Evolutionary conservation across 2,113 vertebrate species (phyloP).

Genomic region (Hippocampus guttulatus): DNA sequence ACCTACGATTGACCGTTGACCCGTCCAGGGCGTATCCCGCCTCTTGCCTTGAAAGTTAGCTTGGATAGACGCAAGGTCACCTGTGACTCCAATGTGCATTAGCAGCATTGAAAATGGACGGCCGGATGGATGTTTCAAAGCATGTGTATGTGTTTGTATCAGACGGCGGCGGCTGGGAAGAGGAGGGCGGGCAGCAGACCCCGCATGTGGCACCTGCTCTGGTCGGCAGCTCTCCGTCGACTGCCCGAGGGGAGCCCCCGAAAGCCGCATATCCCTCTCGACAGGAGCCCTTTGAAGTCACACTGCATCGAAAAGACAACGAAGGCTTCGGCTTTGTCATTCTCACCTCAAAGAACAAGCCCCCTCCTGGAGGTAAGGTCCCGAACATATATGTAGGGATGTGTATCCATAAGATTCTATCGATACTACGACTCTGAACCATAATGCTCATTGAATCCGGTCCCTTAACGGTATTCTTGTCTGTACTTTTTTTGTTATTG

Average conservation of each 20-base stretch:
- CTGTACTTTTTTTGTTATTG: too few species aligned
- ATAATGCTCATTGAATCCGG: too few species aligned
- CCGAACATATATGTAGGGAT: too few species aligned
- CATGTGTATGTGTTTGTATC: background rate
- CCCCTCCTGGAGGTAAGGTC: constrained; percentile 87
- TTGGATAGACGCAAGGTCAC: too few species aligned
- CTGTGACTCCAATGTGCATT: too few species aligned
- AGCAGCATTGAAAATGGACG: background rate
- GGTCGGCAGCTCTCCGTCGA: constrained; percentile 77
- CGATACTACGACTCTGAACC: too few species aligned
- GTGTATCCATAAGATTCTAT: too few species aligned
- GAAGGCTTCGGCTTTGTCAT: constrained; percentile 98
- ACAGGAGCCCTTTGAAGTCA: constrained; percentile 81
- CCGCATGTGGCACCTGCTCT: constrained; percentile 37
- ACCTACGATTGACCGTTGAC: too few species aligned
- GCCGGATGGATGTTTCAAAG: constrained; percentile 1
- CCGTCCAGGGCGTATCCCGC: too few species aligned
- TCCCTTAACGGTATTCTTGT: too few species aligned
- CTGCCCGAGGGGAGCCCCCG: constrained; percentile 54
- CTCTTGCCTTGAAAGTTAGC: too few species aligned
- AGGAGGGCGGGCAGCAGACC: constrained; percentile 45
- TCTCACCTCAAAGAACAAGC: constrained; percentile 95
- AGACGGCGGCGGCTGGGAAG: constrained; percentile 50
- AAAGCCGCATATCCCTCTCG: constrained; percentile 24
- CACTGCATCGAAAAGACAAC: constrained; percentile 87